phyloP scores from a whole-genome alignment of 2,797 vertebrate species.

The Anisognathus igniventris region DNA sequence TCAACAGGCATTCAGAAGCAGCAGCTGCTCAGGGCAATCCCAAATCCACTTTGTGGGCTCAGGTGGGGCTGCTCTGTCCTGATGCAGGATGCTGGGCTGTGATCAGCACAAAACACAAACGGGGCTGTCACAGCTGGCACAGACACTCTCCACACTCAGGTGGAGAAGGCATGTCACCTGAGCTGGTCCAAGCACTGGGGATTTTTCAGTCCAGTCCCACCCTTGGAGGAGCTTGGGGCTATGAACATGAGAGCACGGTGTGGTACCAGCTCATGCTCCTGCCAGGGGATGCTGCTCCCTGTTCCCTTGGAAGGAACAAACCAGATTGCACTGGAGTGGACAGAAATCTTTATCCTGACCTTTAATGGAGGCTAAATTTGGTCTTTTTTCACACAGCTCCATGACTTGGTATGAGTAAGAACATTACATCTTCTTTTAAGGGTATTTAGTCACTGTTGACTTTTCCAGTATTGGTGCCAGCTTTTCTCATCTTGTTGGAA shows the following conservation, averaged over 20 bases:
- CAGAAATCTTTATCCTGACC: not conserved
- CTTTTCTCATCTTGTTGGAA: slow-evolving; percentile 21
- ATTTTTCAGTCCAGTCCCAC: too few species aligned
- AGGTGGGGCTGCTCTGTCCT: fast-evolving
- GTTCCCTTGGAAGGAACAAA: not conserved
- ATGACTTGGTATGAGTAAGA: slow-evolving; percentile 35
- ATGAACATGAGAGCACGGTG: fast-evolving
- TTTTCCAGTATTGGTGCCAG: slow-evolving; percentile 47
- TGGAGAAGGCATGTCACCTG: not conserved
- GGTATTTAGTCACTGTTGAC: slow-evolving; percentile 46
- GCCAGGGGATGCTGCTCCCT: not conserved
- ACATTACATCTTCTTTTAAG: slow-evolving; percentile 47
- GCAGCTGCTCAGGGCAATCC: not conserved
- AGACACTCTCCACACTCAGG: not conserved
- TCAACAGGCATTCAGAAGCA: not conserved
- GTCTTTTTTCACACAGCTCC: not conserved
- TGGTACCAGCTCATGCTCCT: not conserved
- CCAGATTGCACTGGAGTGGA: not conserved
- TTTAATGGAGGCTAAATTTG: not conserved
- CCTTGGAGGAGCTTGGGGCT: fast-evolving
- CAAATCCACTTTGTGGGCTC: not conserved
- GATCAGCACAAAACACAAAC: not conserved
- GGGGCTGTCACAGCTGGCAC: fast-evolving
- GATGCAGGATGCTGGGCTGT: fast-evolving
- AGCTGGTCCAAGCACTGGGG: not conserved